Percentiles rank a stretch among this genome's conserved stretches.
These are phyloP conservation scores for Chorisops tibialis DNA, from an alignment of 2,888 invertebrate species.

Conservation along the genomic window DNA sequence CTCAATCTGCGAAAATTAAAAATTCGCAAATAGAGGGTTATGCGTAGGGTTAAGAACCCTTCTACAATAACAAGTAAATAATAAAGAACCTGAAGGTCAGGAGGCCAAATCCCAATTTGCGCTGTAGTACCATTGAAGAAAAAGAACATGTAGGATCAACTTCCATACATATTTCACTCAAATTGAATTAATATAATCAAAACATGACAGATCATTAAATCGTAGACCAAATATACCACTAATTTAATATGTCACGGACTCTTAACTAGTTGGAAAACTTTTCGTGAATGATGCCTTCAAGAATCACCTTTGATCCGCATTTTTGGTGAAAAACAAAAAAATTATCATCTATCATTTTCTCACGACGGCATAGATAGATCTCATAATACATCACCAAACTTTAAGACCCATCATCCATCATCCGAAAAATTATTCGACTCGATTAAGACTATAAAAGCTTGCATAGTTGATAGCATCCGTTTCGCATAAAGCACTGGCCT, in stretches of 20 bases:
- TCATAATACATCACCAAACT: neutral
- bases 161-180: no score
- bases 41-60: no score
- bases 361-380: neutral
- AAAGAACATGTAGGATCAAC: no score
- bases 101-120: no score
- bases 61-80: no score
- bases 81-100: no score
- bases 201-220: neutral
- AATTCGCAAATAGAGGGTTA: no score
- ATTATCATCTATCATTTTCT: neutral
- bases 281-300: neutral
- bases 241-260: neutral
- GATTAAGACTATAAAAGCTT: neutral
- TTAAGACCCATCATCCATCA: conserved; percentile 3
- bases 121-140: no score
- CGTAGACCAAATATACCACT: neutral
- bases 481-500: neutral
- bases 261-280: neutral
- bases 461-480: conserved; percentile 1
- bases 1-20: no score
- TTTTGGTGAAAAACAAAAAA: neutral
- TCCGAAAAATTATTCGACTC: conserved; percentile 1
- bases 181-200: no score
- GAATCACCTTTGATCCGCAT: neutral